A percentile compares a stretch with the other conserved stretches of the same genome.
phyloP scores from a whole-genome alignment of 2,888 invertebrate species.

The Heliconius aoede region DNA sequence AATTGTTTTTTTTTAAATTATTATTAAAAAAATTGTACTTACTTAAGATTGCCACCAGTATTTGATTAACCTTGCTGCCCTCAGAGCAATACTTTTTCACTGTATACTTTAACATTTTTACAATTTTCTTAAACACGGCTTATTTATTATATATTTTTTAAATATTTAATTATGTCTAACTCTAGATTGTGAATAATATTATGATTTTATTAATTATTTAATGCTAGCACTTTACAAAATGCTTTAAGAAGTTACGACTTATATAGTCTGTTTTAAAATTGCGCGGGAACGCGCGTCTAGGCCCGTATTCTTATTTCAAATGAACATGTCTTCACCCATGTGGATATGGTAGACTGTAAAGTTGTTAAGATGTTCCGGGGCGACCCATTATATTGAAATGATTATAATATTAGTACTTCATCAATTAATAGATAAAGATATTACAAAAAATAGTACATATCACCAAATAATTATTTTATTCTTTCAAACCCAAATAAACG shows the following conservation, averaged over 20 bases:
- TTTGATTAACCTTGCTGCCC: conserved; percentile 75
- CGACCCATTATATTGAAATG: conserved; percentile 7
- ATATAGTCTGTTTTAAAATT: conserved; percentile 35
- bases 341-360: not conserved
- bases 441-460: not conserved
- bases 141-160: not conserved
- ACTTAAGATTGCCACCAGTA: conserved; percentile 70
- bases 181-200: too few species aligned
- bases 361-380: conserved; percentile 12
- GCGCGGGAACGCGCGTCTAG: conserved; percentile 52
- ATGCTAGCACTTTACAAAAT: not conserved
- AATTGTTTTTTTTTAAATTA: not conserved
- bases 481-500: not conserved
- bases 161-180: not conserved
- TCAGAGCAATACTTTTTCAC: conserved; percentile 78
- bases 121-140: conserved; percentile 14
- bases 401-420: not conserved
- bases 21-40: conserved; percentile 55
- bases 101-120: conserved; percentile 74
- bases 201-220: too few species aligned
- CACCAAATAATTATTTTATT: not conserved
- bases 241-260: conserved; percentile 25
- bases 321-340: conserved; percentile 41
- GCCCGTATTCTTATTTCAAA: conserved; percentile 50
- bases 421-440: not conserved